phyloP scores from a whole-genome alignment of 2,888 invertebrate genomes.

The Caenorhabditis sinica region DNA sequence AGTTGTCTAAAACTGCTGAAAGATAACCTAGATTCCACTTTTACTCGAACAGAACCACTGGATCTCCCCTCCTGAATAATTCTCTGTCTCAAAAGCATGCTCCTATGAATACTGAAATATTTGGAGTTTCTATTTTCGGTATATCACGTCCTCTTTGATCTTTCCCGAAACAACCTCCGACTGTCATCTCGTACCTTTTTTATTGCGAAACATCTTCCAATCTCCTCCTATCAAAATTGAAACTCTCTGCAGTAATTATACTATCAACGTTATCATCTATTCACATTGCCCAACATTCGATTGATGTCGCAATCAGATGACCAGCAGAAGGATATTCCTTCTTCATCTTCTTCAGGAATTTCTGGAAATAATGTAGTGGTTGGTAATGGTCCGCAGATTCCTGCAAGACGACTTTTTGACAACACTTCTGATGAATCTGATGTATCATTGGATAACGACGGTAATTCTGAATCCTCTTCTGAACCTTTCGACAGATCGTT shows the following conservation, averaged over 20 bases:
- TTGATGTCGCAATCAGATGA: slow-evolving; percentile 48
- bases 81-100: no score
- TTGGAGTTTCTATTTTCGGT: no score
- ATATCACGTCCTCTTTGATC: not conserved
- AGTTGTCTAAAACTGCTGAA: no score
- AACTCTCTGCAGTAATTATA: slow-evolving; percentile 51
- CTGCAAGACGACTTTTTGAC: slow-evolving; percentile 53
- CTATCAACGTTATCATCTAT: slow-evolving; percentile 16
- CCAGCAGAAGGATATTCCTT: slow-evolving; percentile 38
- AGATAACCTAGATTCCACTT: no score
- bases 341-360: slow-evolving; percentile 20
- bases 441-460: slow-evolving; percentile 60
- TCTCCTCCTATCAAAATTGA: not conserved
- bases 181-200: not conserved
- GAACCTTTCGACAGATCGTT: not conserved
- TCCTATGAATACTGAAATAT: no score
- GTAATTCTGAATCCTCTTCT: not conserved
- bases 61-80: no score
- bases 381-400: not conserved
- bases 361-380: not conserved
- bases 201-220: slow-evolving; percentile 14
- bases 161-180: not conserved
- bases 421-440: slow-evolving; percentile 64
- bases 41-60: no score
- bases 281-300: not conserved